Percentiles rank a stretch among this genome's conserved stretches.
These are phyloP conservation scores for Scylla paramamosain DNA, from an alignment of 1,140 invertebrate genomes.

Conservation along the genomic window DNA sequence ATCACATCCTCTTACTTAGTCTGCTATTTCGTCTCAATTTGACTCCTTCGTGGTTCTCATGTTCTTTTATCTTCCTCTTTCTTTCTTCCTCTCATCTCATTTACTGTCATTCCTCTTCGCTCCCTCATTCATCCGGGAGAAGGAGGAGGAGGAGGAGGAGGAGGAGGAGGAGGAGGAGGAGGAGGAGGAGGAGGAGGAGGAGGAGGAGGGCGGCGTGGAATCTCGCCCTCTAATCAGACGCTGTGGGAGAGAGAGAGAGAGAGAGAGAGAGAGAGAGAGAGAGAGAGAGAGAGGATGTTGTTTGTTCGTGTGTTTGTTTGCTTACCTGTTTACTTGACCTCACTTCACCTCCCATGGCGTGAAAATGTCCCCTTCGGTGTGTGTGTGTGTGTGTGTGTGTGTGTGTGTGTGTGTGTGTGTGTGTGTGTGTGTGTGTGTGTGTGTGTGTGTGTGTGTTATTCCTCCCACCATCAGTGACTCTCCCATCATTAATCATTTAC, in stretches of 20 bases:
- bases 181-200: background rate
- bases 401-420: conserved; percentile 5
- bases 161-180: background rate
- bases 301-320: no score
- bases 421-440: conserved; percentile 10
- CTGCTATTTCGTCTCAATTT: background rate
- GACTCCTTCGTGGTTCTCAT: background rate
- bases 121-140: background rate
- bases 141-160: background rate
- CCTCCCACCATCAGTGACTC: background rate
- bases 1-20: background rate
- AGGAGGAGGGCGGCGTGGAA: background rate
- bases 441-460: background rate
- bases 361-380: no score
- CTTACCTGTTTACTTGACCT: no score
- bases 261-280: no score
- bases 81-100: background rate
- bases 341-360: no score
- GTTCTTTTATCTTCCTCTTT: background rate
- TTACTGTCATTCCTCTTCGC: background rate
- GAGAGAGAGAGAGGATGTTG: no score
- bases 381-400: no score
- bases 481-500: no score
- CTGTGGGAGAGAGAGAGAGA: no score
- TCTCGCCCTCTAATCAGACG: background rate